Evolutionary conservation across 2,888 invertebrate species (phyloP), one percentile per base, ranked within the genome.

Genomic region (Nemapogon koenigi): DNA sequence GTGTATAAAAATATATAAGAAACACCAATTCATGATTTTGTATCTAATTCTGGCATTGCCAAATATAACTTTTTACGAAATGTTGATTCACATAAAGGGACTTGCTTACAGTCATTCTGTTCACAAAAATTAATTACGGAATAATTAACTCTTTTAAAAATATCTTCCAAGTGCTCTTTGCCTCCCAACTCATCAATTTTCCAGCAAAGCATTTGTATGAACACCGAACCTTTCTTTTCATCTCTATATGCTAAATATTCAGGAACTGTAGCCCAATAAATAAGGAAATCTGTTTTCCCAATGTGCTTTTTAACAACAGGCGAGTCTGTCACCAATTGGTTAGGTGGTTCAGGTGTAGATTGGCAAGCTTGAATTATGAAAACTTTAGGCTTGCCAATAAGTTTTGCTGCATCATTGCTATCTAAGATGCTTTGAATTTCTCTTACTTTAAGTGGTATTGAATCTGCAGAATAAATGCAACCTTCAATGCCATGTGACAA

Each of bases 301-400:
- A 17, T 18, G 68, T 52, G 38, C 43, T 50, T 16, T 51, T 37
- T 32, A 38, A 42, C 15, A n/a, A 3, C 10, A 6, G 62, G 59
- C 10, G 53, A 53, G 51, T 76, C 78, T 16, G 73, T 53, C 17
- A 65, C 62, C 15, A 75, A 36, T 15, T 37, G 46, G 2, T 47
- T 43, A 14, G 41, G 40, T 30, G 54, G 42, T 11, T 64, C 55
- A 36, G 43, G 33, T 19, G 41, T 45, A n/a, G 62, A 59, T 49
- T 75, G 75, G 43, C 78, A 78, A 6, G 78, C 78, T 51, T 78
- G 73, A 39, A 78, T 49, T 37, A 78, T 64, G 11, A 78, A 45
- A 2, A 78, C 50, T 44, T 78, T 78, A 1, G 78, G 78, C 28
- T 68, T 68, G 1, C 59, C 57, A 39, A 53, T 49, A 16, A 76